These are phyloP conservation scores for Popillia japonica DNA, from an alignment of 1,140 invertebrate genomes.

Conservation along the genomic window DNA sequence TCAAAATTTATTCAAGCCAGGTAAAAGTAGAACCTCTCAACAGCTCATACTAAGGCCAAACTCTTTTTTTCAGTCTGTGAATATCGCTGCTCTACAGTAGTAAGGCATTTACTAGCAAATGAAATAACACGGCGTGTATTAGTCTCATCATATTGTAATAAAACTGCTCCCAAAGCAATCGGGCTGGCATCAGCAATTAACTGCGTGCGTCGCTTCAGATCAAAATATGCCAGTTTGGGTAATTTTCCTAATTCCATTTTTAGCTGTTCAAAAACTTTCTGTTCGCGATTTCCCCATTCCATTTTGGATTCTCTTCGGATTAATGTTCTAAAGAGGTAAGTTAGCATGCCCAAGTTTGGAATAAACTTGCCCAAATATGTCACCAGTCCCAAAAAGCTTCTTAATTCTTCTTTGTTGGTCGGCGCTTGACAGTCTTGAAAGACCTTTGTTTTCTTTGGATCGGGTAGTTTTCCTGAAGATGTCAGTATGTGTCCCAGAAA, in stretches of 20 bases:
- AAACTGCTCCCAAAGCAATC: conserved; percentile 58
- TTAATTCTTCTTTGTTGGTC: conserved; percentile 44
- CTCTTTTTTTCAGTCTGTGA: conserved; percentile 61
- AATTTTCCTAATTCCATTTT: conserved; percentile 39
- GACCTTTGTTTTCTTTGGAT: conserved; percentile 42
- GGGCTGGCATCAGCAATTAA: conserved; percentile 62
- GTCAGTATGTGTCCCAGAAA: conserved; percentile 49
- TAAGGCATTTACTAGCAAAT: conserved; percentile 59
- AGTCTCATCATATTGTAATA: too few species aligned
- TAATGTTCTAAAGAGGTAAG: conserved; percentile 43
- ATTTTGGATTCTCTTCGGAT: conserved; percentile 46
- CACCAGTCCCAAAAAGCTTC: conserved; percentile 48
- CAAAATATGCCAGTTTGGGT: conserved; percentile 62
- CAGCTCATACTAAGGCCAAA: conserved; percentile 55
- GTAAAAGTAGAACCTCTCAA: conserved; percentile 49
- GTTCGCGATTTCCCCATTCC: conserved; percentile 44
- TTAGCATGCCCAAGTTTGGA: too few species aligned
- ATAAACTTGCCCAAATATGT: conserved; percentile 35
- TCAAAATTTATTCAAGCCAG: conserved; percentile 52
- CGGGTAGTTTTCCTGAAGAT: too few species aligned
- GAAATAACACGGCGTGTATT: conserved; percentile 49
- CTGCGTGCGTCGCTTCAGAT: conserved; percentile 51
- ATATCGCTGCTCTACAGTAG: conserved; percentile 58
- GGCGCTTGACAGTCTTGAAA: conserved; percentile 43
- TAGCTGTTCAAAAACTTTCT: conserved; percentile 42